Evolutionary conservation across 2,113 vertebrate genomes (phyloP), one percentile per base, ranked within the genome.

Genomic region (Phodopus roborovskii): DNA sequence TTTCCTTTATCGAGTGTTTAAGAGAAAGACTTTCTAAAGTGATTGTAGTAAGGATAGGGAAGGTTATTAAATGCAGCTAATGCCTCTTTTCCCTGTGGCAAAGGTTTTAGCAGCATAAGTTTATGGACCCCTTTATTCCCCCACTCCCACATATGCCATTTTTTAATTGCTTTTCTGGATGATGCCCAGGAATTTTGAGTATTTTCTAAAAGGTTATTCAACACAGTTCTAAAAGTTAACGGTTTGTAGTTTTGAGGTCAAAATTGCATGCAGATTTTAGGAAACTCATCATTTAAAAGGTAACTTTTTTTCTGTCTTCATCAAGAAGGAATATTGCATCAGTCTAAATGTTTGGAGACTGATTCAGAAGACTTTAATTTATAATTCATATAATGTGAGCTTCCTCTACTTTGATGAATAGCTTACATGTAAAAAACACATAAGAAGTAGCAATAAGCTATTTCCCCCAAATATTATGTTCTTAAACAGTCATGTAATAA

Each of bases 141-240:
- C 24, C 9, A 50, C 17, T 16, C 26, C 39, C 73, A 94, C 12
- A 88, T 71, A 68, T 39, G 33, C 8, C 39, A 74, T 85, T 86
- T 96, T 94, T 91, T 56, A 75, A 96, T 70, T 78, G 71, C 90
- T 92, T 98, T 98, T 96, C 74, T 95, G 83, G 81, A 95, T 94
- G 42, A 94, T 86, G 78, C 30, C 81, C 89, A 97, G 91, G 73
- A 96, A 97, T 83, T 15, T 58, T 84, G 30, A 96, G 74, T 4
- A 87, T 96, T 97, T 97, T 97, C 88, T 74, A 88, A 96, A 30
- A 77, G 20, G 87, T 96, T 97, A 96, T 97, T 98, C 95, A 96
- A 97, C 92, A 93, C 16, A 91, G 53, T 15, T 96, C 84, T 94
- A 88, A 75, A 95, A 94, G 94, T 86, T 97, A 96, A 92, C 8